A percentile compares a stretch with the other conserved stretches of the same genome.
Conservation (phyloP, 2,888 invertebrate genomes). For the Xestia ashworthii region DNA sequence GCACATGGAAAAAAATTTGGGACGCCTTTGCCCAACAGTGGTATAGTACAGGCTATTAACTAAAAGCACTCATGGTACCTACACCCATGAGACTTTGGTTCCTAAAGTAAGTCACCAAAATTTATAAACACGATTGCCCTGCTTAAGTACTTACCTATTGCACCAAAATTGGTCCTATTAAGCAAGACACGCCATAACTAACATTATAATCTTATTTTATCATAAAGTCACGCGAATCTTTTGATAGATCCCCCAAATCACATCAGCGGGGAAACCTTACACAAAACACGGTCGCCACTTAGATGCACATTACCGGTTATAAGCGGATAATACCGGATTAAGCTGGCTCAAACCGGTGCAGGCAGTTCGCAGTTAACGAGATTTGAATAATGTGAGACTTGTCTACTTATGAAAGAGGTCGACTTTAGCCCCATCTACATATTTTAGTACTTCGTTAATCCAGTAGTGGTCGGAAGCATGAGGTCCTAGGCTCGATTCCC, state of each 20-base stretch:
- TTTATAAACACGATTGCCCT: neutral
- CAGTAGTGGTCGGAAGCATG: too few relatives aligned
- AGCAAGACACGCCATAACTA: neutral
- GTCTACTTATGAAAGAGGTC: slow-evolving; percentile 23
- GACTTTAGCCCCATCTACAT: neutral
- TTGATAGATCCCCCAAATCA: slow-evolving; percentile 45
- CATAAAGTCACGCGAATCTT: neutral
- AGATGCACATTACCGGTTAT: slow-evolving; percentile 64
- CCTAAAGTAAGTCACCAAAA: neutral
- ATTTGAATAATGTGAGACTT: slow-evolving; percentile 55
- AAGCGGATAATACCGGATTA: slow-evolving; percentile 66
- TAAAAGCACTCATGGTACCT: neutral
- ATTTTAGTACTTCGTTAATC: neutral
- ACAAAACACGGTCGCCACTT: slow-evolving; percentile 58
- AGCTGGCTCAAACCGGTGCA: slow-evolving; percentile 61
- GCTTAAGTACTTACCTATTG: neutral
- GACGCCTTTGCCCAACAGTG: too few relatives aligned
- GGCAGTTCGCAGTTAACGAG: slow-evolving; percentile 57
- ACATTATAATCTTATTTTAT: neutral
- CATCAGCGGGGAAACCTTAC: slow-evolving; percentile 50
- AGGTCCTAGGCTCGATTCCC: too few relatives aligned
- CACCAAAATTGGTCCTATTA: neutral
- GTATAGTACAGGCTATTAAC: too few relatives aligned
- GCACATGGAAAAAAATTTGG: too few relatives aligned
- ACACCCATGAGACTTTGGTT: neutral